phyloP scores from a whole-genome alignment of 2,888 invertebrate genomes.

The Napeogenes inachia region DNA sequence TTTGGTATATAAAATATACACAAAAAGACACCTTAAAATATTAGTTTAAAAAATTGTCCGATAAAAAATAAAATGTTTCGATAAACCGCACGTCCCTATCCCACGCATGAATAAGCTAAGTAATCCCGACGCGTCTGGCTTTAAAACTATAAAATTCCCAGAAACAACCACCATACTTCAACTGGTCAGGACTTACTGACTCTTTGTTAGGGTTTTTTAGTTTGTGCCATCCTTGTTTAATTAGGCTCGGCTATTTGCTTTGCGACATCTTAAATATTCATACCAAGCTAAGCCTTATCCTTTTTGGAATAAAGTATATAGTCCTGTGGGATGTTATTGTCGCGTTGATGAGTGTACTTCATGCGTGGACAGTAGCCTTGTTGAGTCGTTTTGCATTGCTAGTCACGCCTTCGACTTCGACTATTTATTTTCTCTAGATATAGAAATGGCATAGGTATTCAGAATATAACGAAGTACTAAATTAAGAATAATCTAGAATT shows the following conservation, averaged over 20 bases:
- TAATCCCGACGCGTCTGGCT: constrained; percentile 49
- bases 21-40: no score
- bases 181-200: constrained; percentile 47
- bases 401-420: not conserved
- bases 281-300: constrained; percentile 9
- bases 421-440: constrained; percentile 1
- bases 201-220: constrained; percentile 34
- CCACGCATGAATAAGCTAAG: constrained; percentile 59
- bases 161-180: constrained; percentile 50
- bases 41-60: no score
- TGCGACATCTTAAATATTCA: constrained; percentile 7
- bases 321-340: not conserved
- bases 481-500: no score
- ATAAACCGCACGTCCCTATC: constrained; percentile 28
- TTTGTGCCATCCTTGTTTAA: constrained; percentile 42
- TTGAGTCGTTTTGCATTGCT: not conserved
- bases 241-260: constrained; percentile 32
- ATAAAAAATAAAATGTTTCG: constrained; percentile 22
- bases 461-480: no score
- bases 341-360: constrained; percentile 15
- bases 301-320: not conserved
- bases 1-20: no score
- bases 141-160: constrained; percentile 57
- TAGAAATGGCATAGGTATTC: not conserved
- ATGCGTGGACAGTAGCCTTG: constrained; percentile 29